Percentiles rank a stretch among this genome's conserved stretches.
Evolutionary conservation across 2,888 invertebrate genomes (phyloP).

Genomic region (Platypus cylindrus): DNA sequence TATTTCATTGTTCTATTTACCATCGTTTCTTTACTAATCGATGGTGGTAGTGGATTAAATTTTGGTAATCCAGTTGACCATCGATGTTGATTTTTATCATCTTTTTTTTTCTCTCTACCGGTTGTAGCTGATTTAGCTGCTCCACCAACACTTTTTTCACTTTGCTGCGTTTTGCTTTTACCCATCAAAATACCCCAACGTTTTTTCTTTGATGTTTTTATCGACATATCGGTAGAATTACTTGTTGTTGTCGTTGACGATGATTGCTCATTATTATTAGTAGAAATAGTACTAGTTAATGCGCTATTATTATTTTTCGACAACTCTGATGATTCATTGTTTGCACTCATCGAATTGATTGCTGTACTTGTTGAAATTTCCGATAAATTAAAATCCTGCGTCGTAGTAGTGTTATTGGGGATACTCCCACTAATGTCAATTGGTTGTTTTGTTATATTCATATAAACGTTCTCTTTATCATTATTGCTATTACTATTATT

Average conservation of each 20-base stretch:
- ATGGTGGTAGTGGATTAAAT: constrained; percentile 58
- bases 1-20: constrained; percentile 34
- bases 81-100: constrained; percentile 41
- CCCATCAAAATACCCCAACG: constrained; percentile 60
- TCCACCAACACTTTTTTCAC: no score
- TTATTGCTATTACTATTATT: constrained; percentile 2
- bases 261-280: background rate
- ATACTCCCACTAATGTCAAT: background rate
- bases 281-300: background rate
- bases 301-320: background rate
- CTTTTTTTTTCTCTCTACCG: constrained; percentile 50
- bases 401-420: background rate
- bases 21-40: constrained; percentile 69
- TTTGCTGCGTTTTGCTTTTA: constrained; percentile 40
- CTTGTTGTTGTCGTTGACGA: constrained; percentile 1
- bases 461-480: constrained; percentile 31
- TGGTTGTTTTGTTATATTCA: constrained; percentile 21
- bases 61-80: constrained; percentile 63
- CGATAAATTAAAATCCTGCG: background rate
- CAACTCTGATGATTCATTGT: background rate
- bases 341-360: background rate
- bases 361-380: background rate
- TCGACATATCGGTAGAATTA: constrained; percentile 9
- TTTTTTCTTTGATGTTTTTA: constrained; percentile 38
- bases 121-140: constrained; percentile 55